These are phyloP conservation scores for Sphecodes monilicornis DNA, from an alignment of 2,888 invertebrate species.

Conservation along the genomic window DNA sequence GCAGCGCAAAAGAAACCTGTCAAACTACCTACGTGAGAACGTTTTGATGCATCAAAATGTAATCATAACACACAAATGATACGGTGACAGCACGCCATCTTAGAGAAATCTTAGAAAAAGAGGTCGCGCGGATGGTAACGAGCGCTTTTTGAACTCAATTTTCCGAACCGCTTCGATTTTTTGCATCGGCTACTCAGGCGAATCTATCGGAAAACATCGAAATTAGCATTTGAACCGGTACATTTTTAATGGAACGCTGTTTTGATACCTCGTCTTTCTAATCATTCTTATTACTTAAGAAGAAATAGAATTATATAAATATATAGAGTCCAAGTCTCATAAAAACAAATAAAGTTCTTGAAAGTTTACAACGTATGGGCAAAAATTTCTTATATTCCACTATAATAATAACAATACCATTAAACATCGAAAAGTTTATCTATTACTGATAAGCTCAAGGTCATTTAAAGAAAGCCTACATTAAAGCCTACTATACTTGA, in stretches of 20 bases:
- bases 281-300: background rate
- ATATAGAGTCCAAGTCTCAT: background rate
- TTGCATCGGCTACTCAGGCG: background rate
- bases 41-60: conserved; percentile 27
- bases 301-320: background rate
- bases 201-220: background rate
- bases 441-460: background rate
- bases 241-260: background rate
- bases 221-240: background rate
- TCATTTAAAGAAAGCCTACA: background rate
- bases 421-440: background rate
- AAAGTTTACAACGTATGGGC: background rate
- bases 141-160: conserved; percentile 29
- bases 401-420: background rate
- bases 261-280: background rate
- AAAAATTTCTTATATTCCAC: background rate
- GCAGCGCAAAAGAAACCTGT: conserved; percentile 53
- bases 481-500: background rate
- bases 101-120: conserved; percentile 17
- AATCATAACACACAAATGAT: conserved; percentile 44
- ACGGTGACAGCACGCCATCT: conserved; percentile 43
- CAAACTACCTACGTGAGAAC: conserved; percentile 44
- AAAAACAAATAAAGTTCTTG: background rate
- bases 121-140: background rate
- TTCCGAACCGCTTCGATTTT: background rate